phyloP scores from a whole-genome alignment of 2,888 invertebrate species.

The Dysmachus trigonus region DNA sequence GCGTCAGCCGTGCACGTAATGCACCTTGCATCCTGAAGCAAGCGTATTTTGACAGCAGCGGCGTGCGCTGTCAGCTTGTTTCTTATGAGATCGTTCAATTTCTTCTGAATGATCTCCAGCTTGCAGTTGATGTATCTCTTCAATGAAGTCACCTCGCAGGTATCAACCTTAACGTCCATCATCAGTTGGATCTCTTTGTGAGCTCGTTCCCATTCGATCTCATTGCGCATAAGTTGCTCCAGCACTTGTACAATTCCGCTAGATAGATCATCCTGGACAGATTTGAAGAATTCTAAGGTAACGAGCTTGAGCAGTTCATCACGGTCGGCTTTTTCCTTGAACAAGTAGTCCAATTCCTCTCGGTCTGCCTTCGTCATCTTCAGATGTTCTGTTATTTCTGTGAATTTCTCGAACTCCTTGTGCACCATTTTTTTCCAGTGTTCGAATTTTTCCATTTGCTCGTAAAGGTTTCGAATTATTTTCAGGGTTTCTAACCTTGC shows the following conservation, averaged over 20 bases:
- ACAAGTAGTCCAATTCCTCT: slow-evolving; percentile 37
- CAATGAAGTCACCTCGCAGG: background rate
- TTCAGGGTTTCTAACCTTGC: background rate
- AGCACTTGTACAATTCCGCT: slow-evolving; percentile 10
- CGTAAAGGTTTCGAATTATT: background rate
- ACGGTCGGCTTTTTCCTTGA: slow-evolving; percentile 22
- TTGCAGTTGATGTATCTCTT: slow-evolving; percentile 21
- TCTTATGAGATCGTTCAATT: slow-evolving; percentile 1
- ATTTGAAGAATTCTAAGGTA: slow-evolving; percentile 13
- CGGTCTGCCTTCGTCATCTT: slow-evolving; percentile 26
- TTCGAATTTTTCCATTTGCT: background rate
- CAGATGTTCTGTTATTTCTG: slow-evolving; percentile 1
- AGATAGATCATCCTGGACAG: slow-evolving; percentile 24
- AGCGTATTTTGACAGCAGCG: slow-evolving; percentile 6
- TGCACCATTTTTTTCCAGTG: background rate
- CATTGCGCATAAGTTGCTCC: slow-evolving; percentile 14
- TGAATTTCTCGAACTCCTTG: background rate
- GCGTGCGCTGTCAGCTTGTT: background rate
- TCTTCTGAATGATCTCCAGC: slow-evolving; percentile 10
- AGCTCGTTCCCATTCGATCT: slow-evolving; percentile 10
- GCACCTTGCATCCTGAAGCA: background rate
- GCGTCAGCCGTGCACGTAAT: slow-evolving; percentile 11
- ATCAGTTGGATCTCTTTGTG: slow-evolving; percentile 6
- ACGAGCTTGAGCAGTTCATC: slow-evolving; percentile 8
- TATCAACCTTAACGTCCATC: background rate